Conservation (phyloP, 2,888 invertebrate genomes). For the Cremastinae sp. region DNA sequence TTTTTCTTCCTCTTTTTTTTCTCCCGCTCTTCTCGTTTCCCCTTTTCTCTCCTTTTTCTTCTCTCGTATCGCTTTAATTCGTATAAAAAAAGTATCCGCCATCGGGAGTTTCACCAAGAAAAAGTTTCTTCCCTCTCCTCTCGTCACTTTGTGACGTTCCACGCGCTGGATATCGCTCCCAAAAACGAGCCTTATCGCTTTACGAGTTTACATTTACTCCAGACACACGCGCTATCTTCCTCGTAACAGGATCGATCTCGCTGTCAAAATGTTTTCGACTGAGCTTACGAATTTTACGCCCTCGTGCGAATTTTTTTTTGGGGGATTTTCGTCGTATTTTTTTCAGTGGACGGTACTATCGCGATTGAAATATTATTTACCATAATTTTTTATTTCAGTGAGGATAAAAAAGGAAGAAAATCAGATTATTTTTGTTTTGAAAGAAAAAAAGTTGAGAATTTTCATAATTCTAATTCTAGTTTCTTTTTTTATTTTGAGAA, state of each 20-base stretch:
- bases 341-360: no score
- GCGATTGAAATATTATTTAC: no score
- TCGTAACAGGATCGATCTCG: no score
- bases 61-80: background rate
- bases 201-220: constrained; percentile 1
- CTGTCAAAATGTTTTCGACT: no score
- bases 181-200: constrained; percentile 6
- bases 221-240: background rate
- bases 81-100: constrained; percentile 18
- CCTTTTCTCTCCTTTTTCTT: constrained; percentile 16
- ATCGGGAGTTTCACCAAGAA: constrained; percentile 41
- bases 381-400: no score
- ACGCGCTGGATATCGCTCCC: constrained; percentile 1
- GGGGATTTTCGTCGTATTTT: background rate
- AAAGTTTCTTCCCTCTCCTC: constrained; percentile 42
- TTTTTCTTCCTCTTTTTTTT: constrained; percentile 44
- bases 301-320: constrained; percentile 3
- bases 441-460: no score
- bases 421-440: no score
- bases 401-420: no score
- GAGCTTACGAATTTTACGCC: no score
- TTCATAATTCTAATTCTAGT: no score
- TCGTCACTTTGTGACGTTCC: constrained; percentile 5
- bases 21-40: constrained; percentile 45
- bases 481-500: no score